Percentiles rank a stretch among this genome's conserved stretches.
These are phyloP conservation scores for Lymantria monacha DNA, from an alignment of 2,888 invertebrate species.

Conservation along the genomic window DNA sequence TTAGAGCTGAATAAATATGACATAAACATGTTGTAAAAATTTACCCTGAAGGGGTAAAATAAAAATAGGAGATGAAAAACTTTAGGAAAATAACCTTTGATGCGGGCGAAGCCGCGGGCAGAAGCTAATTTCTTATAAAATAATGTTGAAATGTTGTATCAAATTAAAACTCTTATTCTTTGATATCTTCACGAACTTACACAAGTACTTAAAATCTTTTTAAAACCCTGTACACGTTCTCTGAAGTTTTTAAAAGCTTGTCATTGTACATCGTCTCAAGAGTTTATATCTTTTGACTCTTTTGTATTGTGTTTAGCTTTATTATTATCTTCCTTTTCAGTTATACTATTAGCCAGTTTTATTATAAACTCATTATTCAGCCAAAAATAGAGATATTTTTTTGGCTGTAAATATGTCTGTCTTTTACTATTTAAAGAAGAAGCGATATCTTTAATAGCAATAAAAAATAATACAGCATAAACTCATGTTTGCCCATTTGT, in stretches of 20 bases:
- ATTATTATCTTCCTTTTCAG: slow-evolving; percentile 15
- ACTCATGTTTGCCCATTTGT: no score
- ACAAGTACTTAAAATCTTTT: slow-evolving; percentile 1
- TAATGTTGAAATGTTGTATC: background rate
- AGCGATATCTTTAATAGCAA: no score
- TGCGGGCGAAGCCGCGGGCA: no score
- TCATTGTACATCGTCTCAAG: slow-evolving; percentile 10
- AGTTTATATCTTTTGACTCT: slow-evolving; percentile 17
- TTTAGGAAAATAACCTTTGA: no score
- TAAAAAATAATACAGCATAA: no score
- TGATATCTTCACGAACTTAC: background rate
- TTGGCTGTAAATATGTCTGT: no score
- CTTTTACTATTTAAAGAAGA: no score
- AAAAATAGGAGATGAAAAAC: no score
- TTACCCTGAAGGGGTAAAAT: no score
- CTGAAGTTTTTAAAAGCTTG: slow-evolving; percentile 12
- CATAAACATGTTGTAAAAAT: no score
- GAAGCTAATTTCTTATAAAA: no score
- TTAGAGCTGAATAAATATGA: no score
- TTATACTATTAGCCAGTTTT: slow-evolving; percentile 6
- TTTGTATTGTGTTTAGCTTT: slow-evolving; percentile 9
- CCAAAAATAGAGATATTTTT: background rate
- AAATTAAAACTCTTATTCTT: background rate
- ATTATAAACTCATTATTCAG: slow-evolving; percentile 2
- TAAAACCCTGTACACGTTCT: slow-evolving; percentile 4